Conservation (phyloP, 2,888 invertebrate species). For the Subacronicta megacephala region DNA sequence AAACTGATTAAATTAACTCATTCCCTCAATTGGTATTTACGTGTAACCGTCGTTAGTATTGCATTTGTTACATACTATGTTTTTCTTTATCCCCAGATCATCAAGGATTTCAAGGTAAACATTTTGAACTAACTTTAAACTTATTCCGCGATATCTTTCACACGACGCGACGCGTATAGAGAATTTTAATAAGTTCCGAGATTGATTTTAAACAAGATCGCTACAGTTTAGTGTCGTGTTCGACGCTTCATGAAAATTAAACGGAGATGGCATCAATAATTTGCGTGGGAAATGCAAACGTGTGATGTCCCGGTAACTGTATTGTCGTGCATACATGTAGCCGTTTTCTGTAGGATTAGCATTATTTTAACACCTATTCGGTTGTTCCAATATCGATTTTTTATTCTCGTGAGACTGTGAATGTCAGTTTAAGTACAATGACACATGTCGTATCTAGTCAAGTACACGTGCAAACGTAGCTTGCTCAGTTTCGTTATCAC, state of each 20-base stretch:
- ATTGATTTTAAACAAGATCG: conserved; percentile 39
- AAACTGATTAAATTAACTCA: conserved; percentile 12
- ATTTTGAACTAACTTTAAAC: conserved; percentile 42
- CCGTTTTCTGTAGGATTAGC: conserved; percentile 32
- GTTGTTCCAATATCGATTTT: conserved; percentile 19
- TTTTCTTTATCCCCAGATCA: conserved; percentile 53
- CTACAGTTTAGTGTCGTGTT: conserved; percentile 23
- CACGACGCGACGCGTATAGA: conserved; percentile 21
- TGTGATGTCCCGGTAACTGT: conserved; percentile 36
- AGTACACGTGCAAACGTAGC: conserved; percentile 11
- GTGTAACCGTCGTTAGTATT: conserved; percentile 8
- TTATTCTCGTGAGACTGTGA: conserved; percentile 20
- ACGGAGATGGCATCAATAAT: conserved; percentile 32
- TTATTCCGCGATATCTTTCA: conserved; percentile 24
- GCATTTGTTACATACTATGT: conserved; percentile 47
- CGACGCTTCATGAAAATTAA: conserved; percentile 43
- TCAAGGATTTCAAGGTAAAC: conserved; percentile 51
- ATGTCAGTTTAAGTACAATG: conserved; percentile 25
- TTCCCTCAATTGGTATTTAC: conserved; percentile 23
- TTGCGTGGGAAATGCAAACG: conserved; percentile 52
- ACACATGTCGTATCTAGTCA: conserved; percentile 9
- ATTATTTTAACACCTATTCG: conserved; percentile 35
- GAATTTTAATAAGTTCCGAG: conserved; percentile 45
- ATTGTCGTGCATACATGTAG: conserved; percentile 32
- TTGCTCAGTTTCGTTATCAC: conserved; percentile 8